phyloP scores from a whole-genome alignment of 2,113 vertebrate genomes.

The Atrichornis clamosus region DNA sequence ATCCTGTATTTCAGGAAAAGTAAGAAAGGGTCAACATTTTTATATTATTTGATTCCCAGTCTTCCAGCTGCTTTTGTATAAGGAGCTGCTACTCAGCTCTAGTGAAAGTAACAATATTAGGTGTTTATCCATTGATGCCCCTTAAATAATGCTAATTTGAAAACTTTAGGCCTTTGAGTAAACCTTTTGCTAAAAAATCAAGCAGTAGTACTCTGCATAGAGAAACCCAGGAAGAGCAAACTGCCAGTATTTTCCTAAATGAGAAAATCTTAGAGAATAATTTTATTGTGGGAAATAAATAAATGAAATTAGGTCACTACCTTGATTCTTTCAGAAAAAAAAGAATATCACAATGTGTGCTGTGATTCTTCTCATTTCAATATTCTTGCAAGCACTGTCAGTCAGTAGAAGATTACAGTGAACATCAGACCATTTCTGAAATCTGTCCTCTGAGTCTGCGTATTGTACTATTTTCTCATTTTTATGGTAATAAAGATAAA shows the following conservation, averaged over 20 bases:
- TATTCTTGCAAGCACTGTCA: neutral
- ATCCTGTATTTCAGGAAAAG: neutral
- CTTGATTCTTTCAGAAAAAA: neutral
- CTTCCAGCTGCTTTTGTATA: neutral
- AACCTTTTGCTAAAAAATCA: neutral
- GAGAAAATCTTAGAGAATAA: neutral
- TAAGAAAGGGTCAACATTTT: neutral
- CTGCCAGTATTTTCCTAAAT: neutral
- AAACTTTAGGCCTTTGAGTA: neutral
- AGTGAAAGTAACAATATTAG: neutral
- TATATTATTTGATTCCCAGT: neutral
- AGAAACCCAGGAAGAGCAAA: neutral
- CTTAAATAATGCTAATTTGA: neutral
- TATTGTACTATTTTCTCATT: neutral
- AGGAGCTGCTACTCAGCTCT: neutral
- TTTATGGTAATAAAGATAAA: neutral
- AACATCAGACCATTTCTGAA: neutral
- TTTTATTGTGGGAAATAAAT: neutral
- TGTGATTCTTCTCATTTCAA: neutral
- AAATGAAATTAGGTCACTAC: neutral
- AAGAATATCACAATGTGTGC: rapidly evolving
- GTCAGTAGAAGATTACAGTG: neutral
- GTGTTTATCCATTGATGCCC: neutral
- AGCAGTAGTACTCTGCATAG: neutral
- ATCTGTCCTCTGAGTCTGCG: neutral